Percentiles rank a stretch among this genome's conserved stretches.
Conservation (phyloP, 2,113 vertebrate species). For the Ctenomys sociabilis region DNA sequence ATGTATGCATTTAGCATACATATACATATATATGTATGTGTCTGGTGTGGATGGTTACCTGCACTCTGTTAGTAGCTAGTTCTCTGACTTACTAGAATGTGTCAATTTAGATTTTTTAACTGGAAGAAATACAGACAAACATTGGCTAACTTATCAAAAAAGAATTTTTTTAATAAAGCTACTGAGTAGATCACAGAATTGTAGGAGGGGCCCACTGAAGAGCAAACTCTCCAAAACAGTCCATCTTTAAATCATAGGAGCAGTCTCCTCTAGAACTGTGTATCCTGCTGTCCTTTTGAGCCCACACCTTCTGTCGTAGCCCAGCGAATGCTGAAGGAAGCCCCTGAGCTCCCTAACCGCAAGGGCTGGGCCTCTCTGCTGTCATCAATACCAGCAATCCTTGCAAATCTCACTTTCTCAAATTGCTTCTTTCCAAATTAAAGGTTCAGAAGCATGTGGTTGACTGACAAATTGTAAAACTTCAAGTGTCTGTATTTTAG, state of each 20-base stretch:
- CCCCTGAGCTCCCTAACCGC: accelerated
- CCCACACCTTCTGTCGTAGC: no score
- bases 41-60: neutral
- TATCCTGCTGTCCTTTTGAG: neutral
- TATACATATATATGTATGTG: neutral
- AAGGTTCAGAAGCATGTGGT: neutral
- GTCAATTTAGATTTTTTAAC: conserved; percentile 5
- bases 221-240: neutral
- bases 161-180: neutral
- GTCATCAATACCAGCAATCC: neutral
- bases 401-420: neutral
- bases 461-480: neutral
- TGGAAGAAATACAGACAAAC: neutral
- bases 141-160: neutral
- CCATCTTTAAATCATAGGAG: neutral
- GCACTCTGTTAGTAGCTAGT: neutral
- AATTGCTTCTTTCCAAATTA: neutral
- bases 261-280: neutral
- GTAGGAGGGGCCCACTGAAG: neutral
- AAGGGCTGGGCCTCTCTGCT: neutral
- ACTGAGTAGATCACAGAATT: neutral
- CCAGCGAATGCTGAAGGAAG: neutral
- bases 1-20: neutral
- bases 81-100: neutral
- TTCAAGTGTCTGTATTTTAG: neutral